These are phyloP conservation scores for Lepus townsendii DNA, from an alignment of 2,797 vertebrate species.

Conservation along the genomic window DNA sequence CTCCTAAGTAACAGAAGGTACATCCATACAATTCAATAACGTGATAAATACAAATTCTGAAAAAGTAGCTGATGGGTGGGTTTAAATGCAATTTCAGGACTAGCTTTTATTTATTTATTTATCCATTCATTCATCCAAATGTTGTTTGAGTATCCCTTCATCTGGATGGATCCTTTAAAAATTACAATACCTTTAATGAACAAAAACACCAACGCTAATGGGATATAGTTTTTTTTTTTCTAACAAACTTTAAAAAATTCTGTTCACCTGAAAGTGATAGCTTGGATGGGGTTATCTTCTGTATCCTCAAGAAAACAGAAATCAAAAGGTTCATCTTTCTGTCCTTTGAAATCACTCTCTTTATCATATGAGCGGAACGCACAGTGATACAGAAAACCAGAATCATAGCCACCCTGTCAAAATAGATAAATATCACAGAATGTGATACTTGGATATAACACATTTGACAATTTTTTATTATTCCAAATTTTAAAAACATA, in stretches of 20 bases:
- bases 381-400: slow-evolving; percentile 96
- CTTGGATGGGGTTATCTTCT: slow-evolving; percentile 91
- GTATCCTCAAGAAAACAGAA: slow-evolving; percentile 88
- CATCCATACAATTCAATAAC: background rate
- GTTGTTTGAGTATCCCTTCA: background rate
- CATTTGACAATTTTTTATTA: background rate
- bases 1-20: background rate
- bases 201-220: background rate
- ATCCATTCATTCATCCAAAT: background rate
- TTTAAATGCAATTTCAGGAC: slow-evolving; percentile 2
- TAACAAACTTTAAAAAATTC: slow-evolving; percentile 59
- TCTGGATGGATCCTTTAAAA: slow-evolving; percentile 45
- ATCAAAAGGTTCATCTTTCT: slow-evolving; percentile 92
- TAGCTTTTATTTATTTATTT: slow-evolving; percentile 36
- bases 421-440: slow-evolving; percentile 41
- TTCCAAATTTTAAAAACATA: slow-evolving; percentile 45
- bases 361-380: slow-evolving; percentile 89
- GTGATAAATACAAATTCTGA: slow-evolving; percentile 16
- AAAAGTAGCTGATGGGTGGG: background rate
- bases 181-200: background rate
- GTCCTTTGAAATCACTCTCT: slow-evolving; percentile 83
- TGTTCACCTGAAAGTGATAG: slow-evolving; percentile 93
- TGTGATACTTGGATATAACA: background rate
- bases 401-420: slow-evolving; percentile 93
- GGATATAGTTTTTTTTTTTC: background rate